These are phyloP conservation scores for Sipunculus nudus DNA, from an alignment of 2,888 invertebrate genomes.

Conservation along the genomic window DNA sequence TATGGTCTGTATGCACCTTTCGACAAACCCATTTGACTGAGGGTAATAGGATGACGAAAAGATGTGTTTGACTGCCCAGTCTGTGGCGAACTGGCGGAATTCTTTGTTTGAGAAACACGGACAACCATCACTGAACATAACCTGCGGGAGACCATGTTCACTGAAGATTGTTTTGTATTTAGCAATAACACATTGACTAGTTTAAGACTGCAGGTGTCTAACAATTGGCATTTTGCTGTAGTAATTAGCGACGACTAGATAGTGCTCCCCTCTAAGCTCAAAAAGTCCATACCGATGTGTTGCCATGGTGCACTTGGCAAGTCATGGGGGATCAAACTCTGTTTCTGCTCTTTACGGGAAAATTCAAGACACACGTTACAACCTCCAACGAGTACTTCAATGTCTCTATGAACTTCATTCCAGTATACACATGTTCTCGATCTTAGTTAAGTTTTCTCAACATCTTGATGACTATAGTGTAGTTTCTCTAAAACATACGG, in stretches of 20 bases:
- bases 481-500: no score
- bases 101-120: background rate
- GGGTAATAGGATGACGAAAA: constrained; percentile 2
- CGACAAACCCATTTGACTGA: constrained; percentile 10
- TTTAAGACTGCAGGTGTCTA: background rate
- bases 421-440: constrained; percentile 23
- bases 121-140: background rate
- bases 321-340: constrained; percentile 11
- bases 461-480: constrained; percentile 8
- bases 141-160: constrained; percentile 4
- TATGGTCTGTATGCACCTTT: constrained; percentile 2
- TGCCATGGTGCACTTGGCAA: constrained; percentile 22
- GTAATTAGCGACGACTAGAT: constrained; percentile 1
- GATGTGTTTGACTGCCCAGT: constrained; percentile 7
- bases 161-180: constrained; percentile 3
- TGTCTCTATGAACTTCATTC: constrained; percentile 28
- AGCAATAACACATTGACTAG: background rate
- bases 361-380: constrained; percentile 17
- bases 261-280: constrained; percentile 6
- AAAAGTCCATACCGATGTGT: constrained; percentile 23
- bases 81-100: constrained; percentile 2
- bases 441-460: constrained; percentile 21
- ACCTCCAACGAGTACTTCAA: constrained; percentile 3
- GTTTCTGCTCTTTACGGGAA: constrained; percentile 9
- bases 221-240: constrained; percentile 6